phyloP scores from a whole-genome alignment of 2,797 vertebrate species.

The Propithecus perrieri region DNA sequence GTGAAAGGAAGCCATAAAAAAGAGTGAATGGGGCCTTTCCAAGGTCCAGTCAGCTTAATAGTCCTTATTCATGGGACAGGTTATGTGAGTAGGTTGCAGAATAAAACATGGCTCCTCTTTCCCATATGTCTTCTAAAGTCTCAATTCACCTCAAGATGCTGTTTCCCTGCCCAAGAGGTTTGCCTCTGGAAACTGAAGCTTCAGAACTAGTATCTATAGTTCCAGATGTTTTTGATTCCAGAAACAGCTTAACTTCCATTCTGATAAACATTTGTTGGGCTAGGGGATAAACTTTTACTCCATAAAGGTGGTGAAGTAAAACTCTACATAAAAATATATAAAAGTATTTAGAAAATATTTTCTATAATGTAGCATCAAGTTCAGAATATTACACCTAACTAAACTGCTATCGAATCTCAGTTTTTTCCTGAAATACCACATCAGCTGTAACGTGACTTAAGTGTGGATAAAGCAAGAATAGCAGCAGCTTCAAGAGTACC shows the following conservation, averaged over 20 bases:
- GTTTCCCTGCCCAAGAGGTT: neutral
- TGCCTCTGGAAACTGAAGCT: neutral
- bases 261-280: neutral
- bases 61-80: neutral
- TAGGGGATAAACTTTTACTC: neutral
- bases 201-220: neutral
- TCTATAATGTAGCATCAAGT: neutral
- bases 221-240: neutral
- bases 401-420: neutral
- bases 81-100: neutral
- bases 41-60: slow-evolving; percentile 16
- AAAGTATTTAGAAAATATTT: neutral
- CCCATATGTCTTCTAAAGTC: neutral
- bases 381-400: neutral
- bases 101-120: neutral
- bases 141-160: neutral
- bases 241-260: neutral
- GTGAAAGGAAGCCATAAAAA: slow-evolving; percentile 3
- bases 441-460: neutral
- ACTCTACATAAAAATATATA: neutral
- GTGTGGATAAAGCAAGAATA: neutral
- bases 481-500: neutral
- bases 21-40: neutral
- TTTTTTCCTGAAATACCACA: neutral
- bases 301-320: neutral